These are phyloP conservation scores for Actinia tenebrosa DNA, from an alignment of 64 coral and sea anemone genomes.

Conservation along the genomic window DNA sequence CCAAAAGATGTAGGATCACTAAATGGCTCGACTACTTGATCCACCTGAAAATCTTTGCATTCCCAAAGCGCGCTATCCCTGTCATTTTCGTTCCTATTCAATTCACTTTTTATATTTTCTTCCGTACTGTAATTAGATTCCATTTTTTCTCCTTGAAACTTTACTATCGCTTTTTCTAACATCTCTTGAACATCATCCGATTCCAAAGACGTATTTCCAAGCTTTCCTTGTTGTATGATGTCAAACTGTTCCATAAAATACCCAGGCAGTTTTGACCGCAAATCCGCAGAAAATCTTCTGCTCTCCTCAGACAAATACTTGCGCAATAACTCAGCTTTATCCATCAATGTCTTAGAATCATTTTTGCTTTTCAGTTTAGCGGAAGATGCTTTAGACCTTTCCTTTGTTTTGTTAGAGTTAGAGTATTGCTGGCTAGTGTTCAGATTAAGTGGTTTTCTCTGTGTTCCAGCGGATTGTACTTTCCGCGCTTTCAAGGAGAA, in stretches of 20 bases:
- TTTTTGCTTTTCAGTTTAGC: not conserved
- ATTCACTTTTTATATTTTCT: not conserved
- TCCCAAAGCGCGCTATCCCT: not conserved
- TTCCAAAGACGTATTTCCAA: not conserved
- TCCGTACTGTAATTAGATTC: not conserved
- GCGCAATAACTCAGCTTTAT: not conserved
- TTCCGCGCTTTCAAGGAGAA: constrained; percentile 12
- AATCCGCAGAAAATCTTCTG: not conserved
- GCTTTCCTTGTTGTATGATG: constrained; percentile 20
- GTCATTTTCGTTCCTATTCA: not conserved
- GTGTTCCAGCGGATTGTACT: constrained; percentile 50
- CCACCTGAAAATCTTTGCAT: not conserved
- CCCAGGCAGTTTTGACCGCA: constrained; percentile 40
- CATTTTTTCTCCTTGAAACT: not conserved
- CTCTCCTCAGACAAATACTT: constrained; percentile 12
- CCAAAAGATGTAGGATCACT: not conserved
- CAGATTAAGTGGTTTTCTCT: not conserved
- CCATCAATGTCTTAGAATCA: not conserved
- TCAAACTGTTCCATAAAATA: constrained; percentile 70
- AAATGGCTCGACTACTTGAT: not conserved
- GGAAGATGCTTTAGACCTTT: not conserved
- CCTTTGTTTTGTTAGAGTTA: not conserved
- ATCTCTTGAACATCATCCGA: not conserved
- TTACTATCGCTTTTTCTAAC: not conserved
- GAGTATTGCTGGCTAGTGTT: not conserved